Evolutionary conservation across 1,140 invertebrate species (phyloP).

Genomic region (Zaprionus capensis): DNA sequence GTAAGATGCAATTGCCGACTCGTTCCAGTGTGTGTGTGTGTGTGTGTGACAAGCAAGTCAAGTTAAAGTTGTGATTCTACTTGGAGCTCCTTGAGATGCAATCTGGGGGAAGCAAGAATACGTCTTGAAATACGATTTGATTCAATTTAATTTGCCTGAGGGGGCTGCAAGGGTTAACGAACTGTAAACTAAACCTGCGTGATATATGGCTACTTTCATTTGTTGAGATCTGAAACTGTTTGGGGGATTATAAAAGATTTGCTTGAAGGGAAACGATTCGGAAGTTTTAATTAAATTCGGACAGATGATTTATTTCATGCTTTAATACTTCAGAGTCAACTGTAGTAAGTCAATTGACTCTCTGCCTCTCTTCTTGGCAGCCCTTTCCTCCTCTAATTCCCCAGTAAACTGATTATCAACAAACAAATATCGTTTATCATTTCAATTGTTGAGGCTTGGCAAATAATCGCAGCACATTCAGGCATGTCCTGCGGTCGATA

Average conservation of each 20-base stretch:
- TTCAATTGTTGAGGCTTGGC: conserved; percentile 29
- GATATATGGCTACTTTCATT: not conserved
- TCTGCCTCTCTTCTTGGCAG: not conserved
- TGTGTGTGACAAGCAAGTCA: conserved; percentile 49
- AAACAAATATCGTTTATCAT: conserved; percentile 14
- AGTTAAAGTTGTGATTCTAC: conserved; percentile 66
- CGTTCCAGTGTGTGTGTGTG: conserved; percentile 7
- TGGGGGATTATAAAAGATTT: not conserved
- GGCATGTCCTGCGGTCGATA: conserved; percentile 20
- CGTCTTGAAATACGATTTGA: not conserved
- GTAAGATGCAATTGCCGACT: conserved; percentile 12
- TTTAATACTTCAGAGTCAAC: not conserved
- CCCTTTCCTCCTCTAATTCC: not conserved
- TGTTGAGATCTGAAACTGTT: not conserved
- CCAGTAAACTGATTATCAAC: not conserved
- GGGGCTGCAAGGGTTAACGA: not conserved
- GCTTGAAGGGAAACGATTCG: not conserved
- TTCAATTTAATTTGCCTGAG: not conserved
- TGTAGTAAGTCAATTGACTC: not conserved
- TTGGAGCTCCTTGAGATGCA: conserved; percentile 35
- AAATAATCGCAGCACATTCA: conserved; percentile 15
- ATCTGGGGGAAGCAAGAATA: not conserved
- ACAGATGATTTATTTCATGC: not conserved
- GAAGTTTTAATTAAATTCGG: not conserved
- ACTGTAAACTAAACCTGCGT: not conserved